Base-by-base conservation (phyloP, 2,888 invertebrate genomes). In the Tachina fera region DNA sequence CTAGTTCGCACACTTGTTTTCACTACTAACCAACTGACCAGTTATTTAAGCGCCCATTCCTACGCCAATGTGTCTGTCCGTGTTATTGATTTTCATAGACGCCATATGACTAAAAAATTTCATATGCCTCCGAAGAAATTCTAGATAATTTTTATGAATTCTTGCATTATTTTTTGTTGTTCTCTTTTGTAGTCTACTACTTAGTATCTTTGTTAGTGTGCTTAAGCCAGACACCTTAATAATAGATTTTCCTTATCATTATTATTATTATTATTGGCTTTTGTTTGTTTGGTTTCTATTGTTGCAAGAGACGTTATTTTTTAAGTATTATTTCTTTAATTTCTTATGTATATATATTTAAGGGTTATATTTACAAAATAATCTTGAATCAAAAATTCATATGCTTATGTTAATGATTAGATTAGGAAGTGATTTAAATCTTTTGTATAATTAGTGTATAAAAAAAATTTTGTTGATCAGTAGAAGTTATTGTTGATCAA, bases 61-160 rank as follows among this genome's bases (percentile, higher is more conserved):
- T 31, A 13, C 14, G 11, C 16, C 10, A 8, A 65, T 47, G 6
- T 39, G 22, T 56, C 47, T 56, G 13, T 14, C 11, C n/a, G 41
- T n/a, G 11, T 14, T 84, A 84, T 84, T 56, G 84, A 84, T 84
- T 84, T 84, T 84, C 47, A 47, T 22, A 60, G 67, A 49, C 67
- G 53, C 53, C 65, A 22, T 45, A 65, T 39, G 68, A 76, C 22
- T n/a, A 61, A 41, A 58, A 19, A 39, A 39, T 58, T 16, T 39
- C 13, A 6, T 11, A 13, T 39, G 31, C n/a, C 13, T 65, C 6
- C 1, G 13, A 4, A 53, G 41, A 53, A 47, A 31, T 58, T 22
- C 56, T 61, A 72, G 45, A 72, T 22, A 41, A 1, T 19, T 58
- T 41, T 72, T 51, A 51, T 63, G 3, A 16, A 39, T 9, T 14